Evolutionary conservation across 2,113 vertebrate species (phyloP).

Genomic region (Isurus oxyrinchus): DNA sequence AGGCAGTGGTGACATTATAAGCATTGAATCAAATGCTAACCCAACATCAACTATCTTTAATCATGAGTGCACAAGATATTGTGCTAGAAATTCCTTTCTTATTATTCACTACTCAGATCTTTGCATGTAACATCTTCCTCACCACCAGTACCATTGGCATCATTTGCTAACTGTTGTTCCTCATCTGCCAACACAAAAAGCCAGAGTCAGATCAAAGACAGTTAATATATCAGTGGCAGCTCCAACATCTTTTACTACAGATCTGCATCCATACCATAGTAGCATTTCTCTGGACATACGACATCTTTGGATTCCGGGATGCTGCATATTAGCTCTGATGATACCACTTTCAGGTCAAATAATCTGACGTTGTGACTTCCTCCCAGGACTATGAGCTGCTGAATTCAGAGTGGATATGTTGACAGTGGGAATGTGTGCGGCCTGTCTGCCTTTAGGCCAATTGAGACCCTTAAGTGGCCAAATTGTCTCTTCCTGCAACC

Average conservation of each 20-base stretch:
- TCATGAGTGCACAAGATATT: background rate
- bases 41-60: background rate
- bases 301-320: too few species aligned
- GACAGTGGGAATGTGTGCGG: too few species aligned
- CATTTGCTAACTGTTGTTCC: background rate
- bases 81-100: too few species aligned
- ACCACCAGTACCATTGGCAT: background rate
- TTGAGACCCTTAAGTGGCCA: background rate
- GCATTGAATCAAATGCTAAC: background rate
- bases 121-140: background rate
- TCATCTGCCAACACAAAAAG: background rate
- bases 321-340: too few species aligned
- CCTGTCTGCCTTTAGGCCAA: background rate
- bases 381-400: too few species aligned
- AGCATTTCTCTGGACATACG: background rate
- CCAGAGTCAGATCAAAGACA: background rate
- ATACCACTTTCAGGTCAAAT: too few species aligned
- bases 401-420: too few species aligned
- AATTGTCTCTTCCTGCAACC: too few species aligned
- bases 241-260: background rate
- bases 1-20: background rate
- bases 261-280: background rate
- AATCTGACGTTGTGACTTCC: too few species aligned
- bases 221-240: background rate
- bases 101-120: background rate